These are phyloP conservation scores for Lordiphosa clarofinis DNA, from an alignment of 1,140 invertebrate species.

Conservation along the genomic window DNA sequence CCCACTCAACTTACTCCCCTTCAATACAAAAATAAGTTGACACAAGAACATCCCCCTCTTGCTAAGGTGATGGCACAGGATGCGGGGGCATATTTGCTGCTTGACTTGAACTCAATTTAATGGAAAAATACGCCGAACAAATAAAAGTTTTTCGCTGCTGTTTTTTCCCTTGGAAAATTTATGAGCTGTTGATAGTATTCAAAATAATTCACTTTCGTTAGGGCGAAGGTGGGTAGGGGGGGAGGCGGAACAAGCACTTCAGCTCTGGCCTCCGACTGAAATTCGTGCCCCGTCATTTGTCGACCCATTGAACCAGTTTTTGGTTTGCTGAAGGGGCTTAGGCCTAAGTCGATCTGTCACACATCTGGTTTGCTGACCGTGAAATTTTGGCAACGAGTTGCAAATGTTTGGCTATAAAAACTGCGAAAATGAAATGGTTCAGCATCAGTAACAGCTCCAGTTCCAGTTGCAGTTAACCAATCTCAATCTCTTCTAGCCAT, in stretches of 20 bases:
- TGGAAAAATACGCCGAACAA: slow-evolving; percentile 68
- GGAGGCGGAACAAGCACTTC: background rate
- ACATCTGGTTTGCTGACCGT: slow-evolving; percentile 43
- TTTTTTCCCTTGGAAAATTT: slow-evolving; percentile 51
- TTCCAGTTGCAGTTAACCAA: slow-evolving; percentile 37
- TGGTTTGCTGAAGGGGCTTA: slow-evolving; percentile 34
- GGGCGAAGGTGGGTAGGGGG: background rate
- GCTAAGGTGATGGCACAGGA: slow-evolving; percentile 11
- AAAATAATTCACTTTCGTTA: slow-evolving; percentile 65
- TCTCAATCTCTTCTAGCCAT: slow-evolving; percentile 26
- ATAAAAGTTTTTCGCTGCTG: slow-evolving; percentile 59
- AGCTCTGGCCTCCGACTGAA: background rate
- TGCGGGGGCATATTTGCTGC: slow-evolving; percentile 59
- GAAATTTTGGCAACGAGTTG: slow-evolving; percentile 56
- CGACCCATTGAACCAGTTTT: slow-evolving; percentile 66
- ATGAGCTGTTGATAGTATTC: slow-evolving; percentile 71
- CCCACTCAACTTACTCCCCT: slow-evolving; percentile 25
- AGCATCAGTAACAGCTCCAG: slow-evolving; percentile 56
- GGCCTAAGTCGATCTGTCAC: slow-evolving; percentile 70
- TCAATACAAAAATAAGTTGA: slow-evolving; percentile 51
- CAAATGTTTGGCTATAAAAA: slow-evolving; percentile 52
- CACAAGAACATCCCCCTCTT: slow-evolving; percentile 40
- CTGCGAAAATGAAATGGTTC: slow-evolving; percentile 14
- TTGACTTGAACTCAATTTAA: slow-evolving; percentile 74
- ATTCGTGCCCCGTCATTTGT: slow-evolving; percentile 30